Base-by-base conservation (phyloP, 2,888 invertebrate species). In the Macrophya annulata region DNA sequence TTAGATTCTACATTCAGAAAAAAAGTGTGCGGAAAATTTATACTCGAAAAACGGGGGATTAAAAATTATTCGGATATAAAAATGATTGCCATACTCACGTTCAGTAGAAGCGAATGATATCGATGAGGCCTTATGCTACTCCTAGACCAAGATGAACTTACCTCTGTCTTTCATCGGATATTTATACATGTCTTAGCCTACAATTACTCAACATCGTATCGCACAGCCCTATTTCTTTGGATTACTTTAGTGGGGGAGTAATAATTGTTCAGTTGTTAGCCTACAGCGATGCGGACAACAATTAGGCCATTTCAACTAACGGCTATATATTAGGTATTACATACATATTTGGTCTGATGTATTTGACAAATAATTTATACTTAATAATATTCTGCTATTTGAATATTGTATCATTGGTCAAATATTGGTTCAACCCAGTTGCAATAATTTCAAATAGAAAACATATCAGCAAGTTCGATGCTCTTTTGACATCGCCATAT, bases 41-140 rank as follows among this genome's bases (percentile, higher is more conserved):
- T 8, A 71, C 95, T 93, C 10, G 25, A 25, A 31, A 31, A 31
- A 25, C 25, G 1, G n/a, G 8, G n/a, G n/a, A 62, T 62, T 12
- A n/a, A 6, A 62, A 62, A 62, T 62, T 25, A 62, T 25, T 62
- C 62, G 25, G 10, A 3, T n/a, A 8, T n/a, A n/a, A n/a, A n/a
- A n/a, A 55, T 55, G n/a, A 55, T 6, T 55, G n/a, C 8, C 3
- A 31, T 31, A 31, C 3, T 31, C n/a, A 8, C 8, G 17, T 55
- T n/a, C 1, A n/a, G 8, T 6, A n/a, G 55, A 55, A 55, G n/a
- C 55, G 55, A 5, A 51, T 51, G 6, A 51, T 51, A 51, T 51
- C 17, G 51, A 51, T 51, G 1, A 51, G 55, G 10, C 55, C 12
- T 5, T 40, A 15, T 8, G 37, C 95, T 6, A 55, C 8, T 55